Conservation (phyloP, 2,113 vertebrate species). For the Megaceryle maxima region DNA sequence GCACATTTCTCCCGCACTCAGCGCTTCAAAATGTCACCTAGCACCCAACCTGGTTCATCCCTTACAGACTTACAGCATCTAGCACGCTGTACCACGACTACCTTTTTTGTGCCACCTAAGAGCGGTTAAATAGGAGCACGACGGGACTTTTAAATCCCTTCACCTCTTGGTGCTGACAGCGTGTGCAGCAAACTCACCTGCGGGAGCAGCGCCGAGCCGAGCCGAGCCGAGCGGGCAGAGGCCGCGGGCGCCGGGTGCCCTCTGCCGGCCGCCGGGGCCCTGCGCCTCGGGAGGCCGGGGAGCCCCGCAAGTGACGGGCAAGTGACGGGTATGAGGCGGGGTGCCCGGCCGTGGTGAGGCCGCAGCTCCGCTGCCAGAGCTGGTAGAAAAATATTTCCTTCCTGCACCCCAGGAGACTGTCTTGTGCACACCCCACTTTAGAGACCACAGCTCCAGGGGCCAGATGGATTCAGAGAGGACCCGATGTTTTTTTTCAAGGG, state of each 20-base stretch:
- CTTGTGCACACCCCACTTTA: too few species aligned
- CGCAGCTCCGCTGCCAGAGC: fast-evolving
- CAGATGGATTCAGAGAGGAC: fast-evolving
- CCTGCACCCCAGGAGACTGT: fast-evolving
- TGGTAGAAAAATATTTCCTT: background rate
- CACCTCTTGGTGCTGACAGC: fast-evolving
- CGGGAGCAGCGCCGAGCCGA: background rate
- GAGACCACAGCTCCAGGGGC: too few species aligned
- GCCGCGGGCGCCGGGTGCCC: background rate
- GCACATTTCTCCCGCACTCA: background rate
- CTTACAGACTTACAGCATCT: fast-evolving
- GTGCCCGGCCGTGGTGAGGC: fast-evolving
- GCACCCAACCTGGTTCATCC: background rate
- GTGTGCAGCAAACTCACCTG: fast-evolving
- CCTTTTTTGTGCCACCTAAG: background rate
- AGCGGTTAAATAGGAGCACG: fast-evolving
- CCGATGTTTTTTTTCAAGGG: background rate
- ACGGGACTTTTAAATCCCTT: background rate
- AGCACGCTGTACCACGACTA: background rate
- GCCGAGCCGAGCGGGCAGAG: background rate
- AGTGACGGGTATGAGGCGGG: too few species aligned
- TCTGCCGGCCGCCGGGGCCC: background rate
- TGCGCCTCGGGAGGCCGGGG: background rate
- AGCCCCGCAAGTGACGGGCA: too few species aligned
- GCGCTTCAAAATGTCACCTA: background rate